Evolutionary conservation across 2,888 invertebrate species (phyloP), one percentile per base, ranked within the genome.

Genomic region (Athalia rosae): DNA sequence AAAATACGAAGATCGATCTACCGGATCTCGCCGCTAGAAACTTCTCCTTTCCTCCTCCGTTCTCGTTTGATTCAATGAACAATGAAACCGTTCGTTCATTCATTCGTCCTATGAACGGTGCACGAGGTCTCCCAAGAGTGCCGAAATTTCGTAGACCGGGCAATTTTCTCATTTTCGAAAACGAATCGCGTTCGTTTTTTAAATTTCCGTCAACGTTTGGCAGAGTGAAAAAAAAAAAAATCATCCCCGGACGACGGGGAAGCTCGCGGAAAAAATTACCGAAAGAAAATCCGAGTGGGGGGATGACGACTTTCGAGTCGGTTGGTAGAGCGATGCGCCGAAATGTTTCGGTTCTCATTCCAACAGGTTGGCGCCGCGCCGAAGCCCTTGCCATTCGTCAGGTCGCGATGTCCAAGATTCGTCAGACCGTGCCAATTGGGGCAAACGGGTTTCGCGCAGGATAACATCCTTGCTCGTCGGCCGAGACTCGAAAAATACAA

Each of bases 11-110:
- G 67, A n/a, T 11, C 50, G 53, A 69, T 69, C 69, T 43, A 58
- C 45, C 28, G 43, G 45, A 58, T 45, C 58, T 58, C 56, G 69
- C 56, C 58, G 58, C 41, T 4, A 56, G 45, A 71, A 58, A 50
- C 58, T 67, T 61, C 15, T 71, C 45, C 71, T 74, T 48, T 74
- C 28, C 28, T 74, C 28, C 28, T 28, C 28, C 74, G 61, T 74
- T 74, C 11, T 61, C 74, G 61, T 61, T 61, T 61, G 61, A 74
- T 74, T 74, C 61, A 62, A 61, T 62, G 74, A 62, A 74, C 61
- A 74, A 74, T 62, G 61, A 61, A 47, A 74, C 74, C 47, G 50
- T 74, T 71, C 74, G 41, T 61, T 74, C 61, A 62, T 13, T 8
- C 8, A 61, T 13, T 15, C 13, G 8, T 13, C 28, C 13, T 28